Base-by-base conservation (phyloP, 2,113 vertebrate species). In the Odocoileus hemionus region DNA sequence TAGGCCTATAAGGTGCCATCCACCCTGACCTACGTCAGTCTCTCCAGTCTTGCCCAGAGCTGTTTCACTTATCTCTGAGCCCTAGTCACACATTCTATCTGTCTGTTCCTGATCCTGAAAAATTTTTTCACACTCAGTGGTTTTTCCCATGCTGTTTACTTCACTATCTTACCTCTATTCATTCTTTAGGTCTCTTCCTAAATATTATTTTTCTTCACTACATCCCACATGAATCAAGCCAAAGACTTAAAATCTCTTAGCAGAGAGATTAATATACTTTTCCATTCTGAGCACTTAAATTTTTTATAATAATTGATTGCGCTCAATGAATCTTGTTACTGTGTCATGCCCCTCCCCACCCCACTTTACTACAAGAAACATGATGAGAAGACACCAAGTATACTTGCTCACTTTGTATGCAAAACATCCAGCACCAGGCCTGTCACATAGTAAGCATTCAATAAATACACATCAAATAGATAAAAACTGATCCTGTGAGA, bases 21-120 rank as follows among this genome's bases (percentile, higher is more conserved):
- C 25, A 55, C n/a, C 11, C 0, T 25, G 17, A 86, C 23, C 0
- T 55, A 3, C 7, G 1, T 26, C 19, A 7, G 11, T 28, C 28
- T 88, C 5, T 50, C 16, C 26, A 52, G 21, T 16, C 30, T 36
- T 26, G 1, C 67, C 15, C 19, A 30, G 12, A 60, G n/a, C 7
- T 16, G 33, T 25, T 52, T 60, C 76, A 28, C 1, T 33, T 60
- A 76, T 26, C 67, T 74, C 25, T 90, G 39, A 74, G 19, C 7
- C 76, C 14, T 45, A 26, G 23, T 60, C 58, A 70, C 16, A 55
- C 7, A 47, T 39, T 67, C 6, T 6, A 70, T 57, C 30, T 61
- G 36, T 61, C 54, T 74, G 13, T 52, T 61, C 21, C 7, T 47
- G 39, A 85, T 19, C 33, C 0, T 30, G 54, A 21, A 5, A 61